Evolutionary conservation across 2,888 invertebrate species (phyloP), one percentile per base, ranked within the genome.

Genomic region (Synanthedon formicaeformis): DNA sequence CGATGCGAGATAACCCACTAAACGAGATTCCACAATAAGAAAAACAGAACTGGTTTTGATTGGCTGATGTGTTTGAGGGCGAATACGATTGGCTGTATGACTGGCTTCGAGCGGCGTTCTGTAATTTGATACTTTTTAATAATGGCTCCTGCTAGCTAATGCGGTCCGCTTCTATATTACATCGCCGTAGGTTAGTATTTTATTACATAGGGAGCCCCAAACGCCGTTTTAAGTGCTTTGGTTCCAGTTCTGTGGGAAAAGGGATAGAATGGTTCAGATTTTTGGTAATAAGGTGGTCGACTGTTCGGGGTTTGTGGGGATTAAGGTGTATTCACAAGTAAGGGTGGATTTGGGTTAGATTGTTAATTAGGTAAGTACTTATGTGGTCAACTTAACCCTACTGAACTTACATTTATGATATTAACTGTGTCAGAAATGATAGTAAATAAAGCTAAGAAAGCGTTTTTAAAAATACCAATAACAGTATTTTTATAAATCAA

Each of bases 121-220:
- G 86, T 78, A 86, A 87, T 75, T 73, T 74, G 87, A 87, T 87
- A 87, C 85, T 86, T 87, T 87, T 87, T 86, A 86, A 86, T 86
- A 86, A 87, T 86, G 85, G 87, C 81, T 85, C 76, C 81, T 85
- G 34, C 81, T 78, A 73, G 81, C 78, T 87, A 86, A 87, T 87
- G 83, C 80, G 86, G 84, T 82, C 82, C 78, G 71, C 77, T 78
- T 77, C 78, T 81, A 81, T 82, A 82, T 80, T 76, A 78, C 75
- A 76, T 73, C 71, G 69, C 66, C 68, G 71, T 73, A 66, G 71
- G 73, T 74, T 75, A 73, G 81, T 84, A 83, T 85, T 85, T 84
- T 85, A 85, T 84, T 85, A 84, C 81, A 76, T 74, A 69, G 67
- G 62, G 65, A 66, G 66, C 59, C 66, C 76, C 73, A 71, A 83